phyloP scores from a whole-genome alignment of 2,113 vertebrate genomes.

The Mionectes macconnelli region DNA sequence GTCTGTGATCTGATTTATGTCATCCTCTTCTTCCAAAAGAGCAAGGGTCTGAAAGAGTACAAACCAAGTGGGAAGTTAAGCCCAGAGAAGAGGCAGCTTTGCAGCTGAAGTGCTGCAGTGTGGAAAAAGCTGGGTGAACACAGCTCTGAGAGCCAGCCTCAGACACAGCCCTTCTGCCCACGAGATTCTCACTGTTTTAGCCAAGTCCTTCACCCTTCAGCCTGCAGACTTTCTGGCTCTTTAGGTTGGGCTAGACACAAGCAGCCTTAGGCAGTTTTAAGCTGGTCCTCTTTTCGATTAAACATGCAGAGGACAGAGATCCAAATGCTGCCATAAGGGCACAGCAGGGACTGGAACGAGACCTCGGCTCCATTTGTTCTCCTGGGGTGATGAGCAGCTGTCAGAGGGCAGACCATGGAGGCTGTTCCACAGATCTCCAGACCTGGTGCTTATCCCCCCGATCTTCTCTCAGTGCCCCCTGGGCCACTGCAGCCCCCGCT shows the following conservation, averaged over 20 bases:
- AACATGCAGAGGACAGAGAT: not conserved
- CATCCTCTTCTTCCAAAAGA: conserved; percentile 96
- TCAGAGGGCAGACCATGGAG: not conserved
- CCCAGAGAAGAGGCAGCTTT: not conserved
- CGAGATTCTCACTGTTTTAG: not conserved
- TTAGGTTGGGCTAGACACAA: not conserved
- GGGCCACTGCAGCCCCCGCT: not conserved
- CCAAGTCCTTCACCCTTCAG: not conserved
- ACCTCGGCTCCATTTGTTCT: not conserved
- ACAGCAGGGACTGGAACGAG: not conserved
- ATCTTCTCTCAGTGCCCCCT: not conserved
- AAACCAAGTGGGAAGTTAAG: conserved; percentile 18
- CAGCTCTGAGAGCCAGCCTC: not conserved
- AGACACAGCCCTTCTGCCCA: not conserved
- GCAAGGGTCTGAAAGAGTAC: conserved; percentile 85
- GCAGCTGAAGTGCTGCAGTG: not conserved
- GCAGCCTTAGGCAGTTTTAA: not conserved
- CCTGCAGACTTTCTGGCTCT: not conserved
- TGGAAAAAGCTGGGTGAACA: not conserved
- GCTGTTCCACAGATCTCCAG: not conserved
- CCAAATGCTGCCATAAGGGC: not conserved
- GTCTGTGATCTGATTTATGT: conserved; percentile 99
- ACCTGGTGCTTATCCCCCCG: rapidly evolving
- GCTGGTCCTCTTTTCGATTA: not conserved
- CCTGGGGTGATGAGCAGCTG: not conserved